phyloP scores from a whole-genome alignment of 1,140 invertebrate genomes.

The Protaetia brevitarsis region DNA sequence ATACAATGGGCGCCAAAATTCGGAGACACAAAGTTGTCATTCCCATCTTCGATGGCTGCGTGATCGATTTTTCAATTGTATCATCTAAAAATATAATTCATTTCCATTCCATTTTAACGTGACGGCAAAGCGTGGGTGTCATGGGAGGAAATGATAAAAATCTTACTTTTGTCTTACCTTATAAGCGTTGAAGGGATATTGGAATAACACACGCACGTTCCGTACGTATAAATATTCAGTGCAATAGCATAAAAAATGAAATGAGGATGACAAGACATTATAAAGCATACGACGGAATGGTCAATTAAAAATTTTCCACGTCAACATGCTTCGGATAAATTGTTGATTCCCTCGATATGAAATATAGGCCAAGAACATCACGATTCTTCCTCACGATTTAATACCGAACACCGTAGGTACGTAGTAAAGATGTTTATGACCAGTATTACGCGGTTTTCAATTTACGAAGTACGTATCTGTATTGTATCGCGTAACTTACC shows the following conservation, averaged over 20 bases:
- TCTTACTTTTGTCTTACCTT: not conserved
- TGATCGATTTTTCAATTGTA: too few species aligned
- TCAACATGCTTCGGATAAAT: not conserved
- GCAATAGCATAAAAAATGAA: not conserved
- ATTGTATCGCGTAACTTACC: too few species aligned
- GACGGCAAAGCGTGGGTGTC: too few species aligned
- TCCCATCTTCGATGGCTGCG: not conserved
- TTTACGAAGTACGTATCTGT: too few species aligned
- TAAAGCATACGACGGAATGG: not conserved
- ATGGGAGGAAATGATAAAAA: too few species aligned
- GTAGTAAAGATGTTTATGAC: not conserved
- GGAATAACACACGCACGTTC: not conserved
- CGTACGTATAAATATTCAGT: conserved; percentile 2
- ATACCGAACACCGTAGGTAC: not conserved
- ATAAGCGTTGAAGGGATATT: not conserved
- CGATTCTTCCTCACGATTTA: not conserved
- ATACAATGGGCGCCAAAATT: not conserved
- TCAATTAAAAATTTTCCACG: conserved; percentile 17
- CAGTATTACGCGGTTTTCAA: too few species aligned
- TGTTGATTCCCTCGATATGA: not conserved
- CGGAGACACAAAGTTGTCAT: not conserved
- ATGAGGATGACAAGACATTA: conserved; percentile 5
- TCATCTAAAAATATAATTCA: too few species aligned
- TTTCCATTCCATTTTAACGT: too few species aligned
- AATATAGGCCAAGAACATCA: conserved; percentile 6